Base-by-base conservation (phyloP, 1,140 invertebrate species). In the Drosophila burlai region DNA sequence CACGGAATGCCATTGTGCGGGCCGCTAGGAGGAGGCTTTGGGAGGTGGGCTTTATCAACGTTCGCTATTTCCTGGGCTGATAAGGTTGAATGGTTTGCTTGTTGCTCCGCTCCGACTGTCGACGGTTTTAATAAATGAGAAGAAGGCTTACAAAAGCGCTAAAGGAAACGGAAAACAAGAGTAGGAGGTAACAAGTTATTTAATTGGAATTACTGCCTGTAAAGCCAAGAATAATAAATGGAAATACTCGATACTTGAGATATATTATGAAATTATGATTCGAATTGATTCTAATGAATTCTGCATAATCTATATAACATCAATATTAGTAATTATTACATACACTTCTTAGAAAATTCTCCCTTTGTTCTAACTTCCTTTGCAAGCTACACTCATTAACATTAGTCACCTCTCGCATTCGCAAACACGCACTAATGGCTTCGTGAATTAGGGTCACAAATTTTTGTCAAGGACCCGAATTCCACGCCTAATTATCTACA, bases 111-210 rank as follows among this genome's bases (percentile, higher is more conserved):
- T 24, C 26, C 8, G 62, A 54, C 74, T 60, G 83, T 49, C 65
- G 81, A 72, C 83, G 77, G 68, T 75, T 83, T 80, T 83, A 86
- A 81, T 78, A 89, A 87, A 80, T 87, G 77, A 83, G 71, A 74
- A 67, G 45, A 74, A 67, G 45, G n/a, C 57, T 34, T 61, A 31
- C 4, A 16, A 34, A 50, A 2, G 40, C 29, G 18, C 40, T 16
- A 15, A 31, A 58, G 36, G 18, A 34, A 24, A 16, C 29, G 36
- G 36, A 58, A 58, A 42, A 13, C 15, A 13, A 8, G 36, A 26
- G 34, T 24, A 11, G 34, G 10, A 26, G 15, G 16, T 18, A 59
- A 31, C 18, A 13, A 38, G 31, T 54, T 21, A 36, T 34, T 62
- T 45, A 31, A 63, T 55, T 15, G 42, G 26, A 16, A 18, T 11